Base-by-base conservation (phyloP, 2,113 vertebrate genomes). In the Hypanus sabinus region DNA sequence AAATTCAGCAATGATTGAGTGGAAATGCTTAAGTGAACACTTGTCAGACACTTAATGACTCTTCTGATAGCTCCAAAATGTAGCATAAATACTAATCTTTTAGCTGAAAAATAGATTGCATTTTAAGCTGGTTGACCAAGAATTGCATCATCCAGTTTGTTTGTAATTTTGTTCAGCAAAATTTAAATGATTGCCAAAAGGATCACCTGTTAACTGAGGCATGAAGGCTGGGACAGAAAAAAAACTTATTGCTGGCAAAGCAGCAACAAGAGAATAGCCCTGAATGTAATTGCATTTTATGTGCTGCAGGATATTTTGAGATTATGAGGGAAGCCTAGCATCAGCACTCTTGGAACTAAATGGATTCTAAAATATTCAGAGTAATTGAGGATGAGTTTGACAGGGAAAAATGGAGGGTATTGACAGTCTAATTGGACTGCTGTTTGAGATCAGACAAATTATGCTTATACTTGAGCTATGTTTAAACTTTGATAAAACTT, bases 221-320 rank as follows among this genome's bases (percentile, higher is more conserved):
- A 12, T 85, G 46, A 30, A 22, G 57, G 12, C 46, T 57, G 24
- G 11, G 30, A 87, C 30, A 62, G 83, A 62, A 87, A 87, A 87
- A 57, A 27, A n/a, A 62, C 12, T 87, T 60, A 87, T 62, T 87
- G 60, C 18, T 87, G 55, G 83, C 83, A 87, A 87, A n/a, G 24
- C 11, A 60, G 83, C 83, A 87, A 12, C 5, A 27, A 87, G 83
- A 87, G 62, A n/a, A 87, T 60, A 62, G 27, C 60, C 57, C 83
- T 87, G 57, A 30, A 87, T n/a, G n/a, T 87, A 87, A 87, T 87
- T 87, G 83, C 12, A 87, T 62, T 87, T 62, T n/a, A 87, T 62
- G 83, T n/a, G 57, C 27, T 60, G 81, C 81, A 85, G 81, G 38
- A 85, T 57, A 85, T 60, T 60, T 87, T 62, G 83, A 87, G 83